Base-by-base conservation (phyloP, 2,113 vertebrate species). In the Hypanus sabinus region DNA sequence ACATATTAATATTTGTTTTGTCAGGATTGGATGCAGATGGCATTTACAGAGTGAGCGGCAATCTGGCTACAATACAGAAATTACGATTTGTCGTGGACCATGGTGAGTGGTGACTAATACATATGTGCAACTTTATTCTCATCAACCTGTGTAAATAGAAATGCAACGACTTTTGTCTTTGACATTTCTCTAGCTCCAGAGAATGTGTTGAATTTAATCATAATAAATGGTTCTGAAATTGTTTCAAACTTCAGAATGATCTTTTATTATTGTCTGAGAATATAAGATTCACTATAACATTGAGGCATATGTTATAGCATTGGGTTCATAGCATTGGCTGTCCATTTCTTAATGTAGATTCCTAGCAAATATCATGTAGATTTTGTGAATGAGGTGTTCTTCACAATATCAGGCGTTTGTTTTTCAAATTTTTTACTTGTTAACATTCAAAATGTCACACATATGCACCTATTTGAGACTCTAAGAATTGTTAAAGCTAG, bases 41-140 rank as follows among this genome's bases (percentile, higher is more conserved):
- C 95, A 97, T 98, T 95, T 98, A 98, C 97, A 97, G 98, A 96
- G 98, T 98, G 95, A 98, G 98, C 94, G 98, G 98, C 95, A 98
- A 98, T 96, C 96, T 98, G 95, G 96, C 98, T 95, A 97, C 97
- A 94, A 97, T 98, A 97, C 98, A 98, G 96, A 98, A 98, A 96
- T 96, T 98, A 95, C 96, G 97, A 96, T 98, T 98, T 97, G 95
- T 97, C 93, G 96, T 98, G 95, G 98, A 98, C 96, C 97, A 98
- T 96, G 98, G 98, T 98, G 97, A 97, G 96, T 95, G 38, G 3
- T 75, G 91, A 33, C 70, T 38, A 73, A 93, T 93, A 70, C 70
- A 93, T 73, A 73, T 55, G 38, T 93, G 91, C 91, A 93, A 93
- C 70, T 93, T 71, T 55, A 55, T 93, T 93, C 70, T 38, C 91